These are phyloP conservation scores for Taenaris catops DNA, from an alignment of 2,888 invertebrate genomes.

Conservation along the genomic window DNA sequence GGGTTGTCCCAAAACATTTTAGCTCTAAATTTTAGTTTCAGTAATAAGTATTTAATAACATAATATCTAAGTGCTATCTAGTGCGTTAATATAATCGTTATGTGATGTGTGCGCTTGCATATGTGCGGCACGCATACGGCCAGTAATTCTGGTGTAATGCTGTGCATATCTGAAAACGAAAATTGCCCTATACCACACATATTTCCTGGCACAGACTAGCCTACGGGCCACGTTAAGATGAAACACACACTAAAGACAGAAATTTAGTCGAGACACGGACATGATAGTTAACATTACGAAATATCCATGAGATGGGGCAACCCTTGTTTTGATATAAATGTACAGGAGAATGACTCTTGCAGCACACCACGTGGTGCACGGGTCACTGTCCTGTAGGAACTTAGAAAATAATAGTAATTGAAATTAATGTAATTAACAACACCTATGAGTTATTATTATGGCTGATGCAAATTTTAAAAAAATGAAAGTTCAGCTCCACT, in stretches of 20 bases:
- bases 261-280: conserved; percentile 74
- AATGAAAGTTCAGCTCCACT: conserved; percentile 27
- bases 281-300: conserved; percentile 74
- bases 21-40: conserved; percentile 59
- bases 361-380: conserved; percentile 32
- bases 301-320: conserved; percentile 80
- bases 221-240: conserved; percentile 55
- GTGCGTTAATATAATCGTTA: conserved; percentile 73
- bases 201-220: conserved; percentile 65
- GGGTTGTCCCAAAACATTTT: conserved; percentile 80
- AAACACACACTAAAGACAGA: conserved; percentile 71
- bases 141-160: conserved; percentile 80
- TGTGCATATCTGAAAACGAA: conserved; percentile 80
- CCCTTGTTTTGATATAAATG: conserved; percentile 67
- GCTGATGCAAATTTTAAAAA: conserved; percentile 51
- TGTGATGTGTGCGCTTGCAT: conserved; percentile 79
- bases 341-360: conserved; percentile 47
- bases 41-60: conserved; percentile 54
- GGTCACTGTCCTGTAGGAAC: conserved; percentile 43
- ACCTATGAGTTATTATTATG: conserved; percentile 43
- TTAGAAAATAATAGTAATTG: conserved; percentile 47
- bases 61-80: conserved; percentile 77
- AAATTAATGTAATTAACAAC: conserved; percentile 39
- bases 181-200: conserved; percentile 80
- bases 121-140: conserved; percentile 80